These are phyloP conservation scores for Sebastes itinus DNA, from an alignment of 2,797 vertebrate species.

Conservation along the genomic window DNA sequence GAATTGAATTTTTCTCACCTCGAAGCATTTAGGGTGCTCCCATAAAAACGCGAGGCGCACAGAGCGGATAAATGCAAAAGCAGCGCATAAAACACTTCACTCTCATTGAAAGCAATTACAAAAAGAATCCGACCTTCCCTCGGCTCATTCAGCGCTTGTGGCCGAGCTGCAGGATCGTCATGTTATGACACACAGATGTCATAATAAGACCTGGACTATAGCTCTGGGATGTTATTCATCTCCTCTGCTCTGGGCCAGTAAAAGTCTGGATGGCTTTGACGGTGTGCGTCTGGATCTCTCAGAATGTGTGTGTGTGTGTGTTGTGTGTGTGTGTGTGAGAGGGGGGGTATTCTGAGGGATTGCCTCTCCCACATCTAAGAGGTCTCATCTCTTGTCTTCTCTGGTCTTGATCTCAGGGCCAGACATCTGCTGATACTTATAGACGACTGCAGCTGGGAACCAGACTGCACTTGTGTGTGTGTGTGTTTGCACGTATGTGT, in stretches of 20 bases:
- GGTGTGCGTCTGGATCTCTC: conserved; percentile 43
- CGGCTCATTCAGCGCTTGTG: conserved; percentile 33
- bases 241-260: conserved; percentile 50
- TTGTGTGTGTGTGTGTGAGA: conserved; percentile 33
- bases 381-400: conserved; percentile 76
- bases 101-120: not conserved
- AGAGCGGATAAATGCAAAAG: not conserved
- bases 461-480: conserved; percentile 55
- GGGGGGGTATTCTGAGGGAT: conserved; percentile 71
- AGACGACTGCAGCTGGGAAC: conserved; percentile 79
- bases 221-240: conserved; percentile 78
- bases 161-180: conserved; percentile 59
- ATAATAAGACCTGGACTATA: conserved; percentile 67
- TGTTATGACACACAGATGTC: conserved; percentile 76
- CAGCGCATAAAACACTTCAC: not conserved
- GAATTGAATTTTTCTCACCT: not conserved
- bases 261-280: conserved; percentile 58
- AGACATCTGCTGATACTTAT: conserved; percentile 85
- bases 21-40: not conserved
- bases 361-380: conserved; percentile 81
- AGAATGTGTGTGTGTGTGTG: conserved; percentile 18
- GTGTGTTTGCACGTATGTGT: conserved; percentile 10
- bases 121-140: conserved; percentile 8
- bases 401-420: conserved; percentile 81
- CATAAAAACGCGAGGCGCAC: not conserved